Evolutionary conservation across 2,888 invertebrate genomes (phyloP).

Genomic region (Cryptus armator): DNA sequence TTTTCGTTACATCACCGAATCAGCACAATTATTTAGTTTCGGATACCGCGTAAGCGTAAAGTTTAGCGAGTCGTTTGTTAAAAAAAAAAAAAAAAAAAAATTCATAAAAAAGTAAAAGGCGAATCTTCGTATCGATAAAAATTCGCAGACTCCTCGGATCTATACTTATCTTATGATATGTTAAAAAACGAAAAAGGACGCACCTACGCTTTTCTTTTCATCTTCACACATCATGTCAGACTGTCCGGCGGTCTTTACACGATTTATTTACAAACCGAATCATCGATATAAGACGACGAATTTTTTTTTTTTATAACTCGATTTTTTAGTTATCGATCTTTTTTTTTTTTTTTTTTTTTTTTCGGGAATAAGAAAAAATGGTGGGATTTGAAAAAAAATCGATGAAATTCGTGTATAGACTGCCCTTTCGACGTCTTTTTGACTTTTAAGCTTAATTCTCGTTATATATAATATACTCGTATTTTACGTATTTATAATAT

Average conservation of each 20-base stretch:
- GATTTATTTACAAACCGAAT: conserved; percentile 32
- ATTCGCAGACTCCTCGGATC: neutral
- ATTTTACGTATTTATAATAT: conserved; percentile 48
- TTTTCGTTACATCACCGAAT: neutral
- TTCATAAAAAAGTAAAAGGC: no score
- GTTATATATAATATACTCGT: conserved; percentile 46
- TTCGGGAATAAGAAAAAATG: neutral
- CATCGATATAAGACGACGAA: neutral
- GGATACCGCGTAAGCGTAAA: neutral
- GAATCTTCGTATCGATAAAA: neutral
- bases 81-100: conserved; percentile 20
- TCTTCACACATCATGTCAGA: conserved; percentile 29
- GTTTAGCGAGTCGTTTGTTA: conserved; percentile 8
- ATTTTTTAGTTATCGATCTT: neutral
- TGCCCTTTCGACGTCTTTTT: conserved; percentile 17
- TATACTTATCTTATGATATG: conserved; percentile 78
- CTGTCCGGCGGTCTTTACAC: conserved; percentile 57
- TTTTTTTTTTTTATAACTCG: neutral
- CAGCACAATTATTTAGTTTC: neutral
- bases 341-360: no score
- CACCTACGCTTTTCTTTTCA: conserved; percentile 21
- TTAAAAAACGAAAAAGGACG: conserved; percentile 73
- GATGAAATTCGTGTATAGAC: conserved; percentile 25
- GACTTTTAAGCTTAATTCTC: conserved; percentile 49
- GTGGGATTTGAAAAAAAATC: neutral